Conservation (phyloP, 2,888 invertebrate species). For the Zootermopsis nevadensis region DNA sequence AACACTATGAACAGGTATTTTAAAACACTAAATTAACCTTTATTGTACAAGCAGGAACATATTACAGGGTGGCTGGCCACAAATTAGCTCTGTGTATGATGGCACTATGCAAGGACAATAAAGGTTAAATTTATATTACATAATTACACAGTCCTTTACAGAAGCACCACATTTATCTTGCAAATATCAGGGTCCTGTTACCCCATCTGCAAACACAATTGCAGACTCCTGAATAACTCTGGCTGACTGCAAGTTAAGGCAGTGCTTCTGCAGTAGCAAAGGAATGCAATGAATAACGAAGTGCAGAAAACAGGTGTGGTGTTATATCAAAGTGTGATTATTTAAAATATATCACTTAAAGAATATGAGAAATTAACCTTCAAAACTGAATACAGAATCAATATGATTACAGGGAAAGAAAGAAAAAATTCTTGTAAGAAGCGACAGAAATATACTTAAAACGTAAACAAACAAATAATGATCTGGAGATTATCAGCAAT, state of each 20-base stretch:
- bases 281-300: neutral
- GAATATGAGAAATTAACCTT: neutral
- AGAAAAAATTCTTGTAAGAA: neutral
- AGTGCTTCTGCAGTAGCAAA: neutral
- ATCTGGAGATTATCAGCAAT: neutral
- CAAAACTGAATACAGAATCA: neutral
- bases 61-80: too few relatives aligned
- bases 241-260: neutral
- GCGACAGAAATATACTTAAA: neutral
- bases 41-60: too few relatives aligned
- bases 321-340: neutral
- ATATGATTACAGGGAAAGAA: neutral
- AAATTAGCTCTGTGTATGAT: too few relatives aligned
- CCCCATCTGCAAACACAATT: neutral
- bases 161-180: neutral
- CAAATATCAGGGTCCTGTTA: neutral
- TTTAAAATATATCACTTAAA: neutral
- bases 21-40: constrained; percentile 4
- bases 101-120: too few relatives aligned
- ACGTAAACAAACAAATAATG: neutral
- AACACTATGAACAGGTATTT: neutral
- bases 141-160: neutral
- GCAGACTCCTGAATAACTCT: neutral
- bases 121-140: too few relatives aligned
- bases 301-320: neutral